These are phyloP conservation scores for Acrossocheilus fasciatus DNA, from an alignment of 2,797 vertebrate genomes.

Conservation along the genomic window DNA sequence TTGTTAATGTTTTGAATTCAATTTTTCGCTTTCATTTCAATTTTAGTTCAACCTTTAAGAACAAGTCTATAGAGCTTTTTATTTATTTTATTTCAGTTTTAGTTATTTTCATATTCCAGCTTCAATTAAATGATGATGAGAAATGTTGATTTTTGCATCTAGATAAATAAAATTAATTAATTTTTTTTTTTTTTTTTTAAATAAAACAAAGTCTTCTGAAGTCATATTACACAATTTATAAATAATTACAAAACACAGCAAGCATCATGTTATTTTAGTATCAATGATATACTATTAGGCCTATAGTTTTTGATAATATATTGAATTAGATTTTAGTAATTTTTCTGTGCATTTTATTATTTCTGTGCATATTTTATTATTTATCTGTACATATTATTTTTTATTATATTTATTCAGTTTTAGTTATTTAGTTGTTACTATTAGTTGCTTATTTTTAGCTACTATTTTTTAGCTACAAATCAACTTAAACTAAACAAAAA, in stretches of 20 bases:
- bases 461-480: not conserved
- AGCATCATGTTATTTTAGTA: not conserved
- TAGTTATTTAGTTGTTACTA: not conserved
- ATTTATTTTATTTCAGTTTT: not conserved
- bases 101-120: not conserved
- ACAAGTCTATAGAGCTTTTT: no score
- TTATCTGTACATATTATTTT: no score
- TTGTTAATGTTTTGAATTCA: no score
- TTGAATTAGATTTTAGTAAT: not conserved
- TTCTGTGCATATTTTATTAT: not conserved
- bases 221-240: not conserved
- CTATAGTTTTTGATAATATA: not conserved
- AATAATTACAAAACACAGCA: no score
- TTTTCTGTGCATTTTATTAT: not conserved
- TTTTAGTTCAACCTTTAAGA: not conserved
- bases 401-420: not conserved
- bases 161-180: no score
- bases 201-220: no score
- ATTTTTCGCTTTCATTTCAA: no score
- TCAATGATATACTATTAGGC: not conserved
- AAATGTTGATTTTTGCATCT: not conserved
- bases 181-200: no score
- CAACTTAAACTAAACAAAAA: not conserved
- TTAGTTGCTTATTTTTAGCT: not conserved
- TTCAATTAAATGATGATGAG: not conserved